Evolutionary conservation across 2,113 vertebrate species (phyloP).

Genomic region (Rhea americana): DNA sequence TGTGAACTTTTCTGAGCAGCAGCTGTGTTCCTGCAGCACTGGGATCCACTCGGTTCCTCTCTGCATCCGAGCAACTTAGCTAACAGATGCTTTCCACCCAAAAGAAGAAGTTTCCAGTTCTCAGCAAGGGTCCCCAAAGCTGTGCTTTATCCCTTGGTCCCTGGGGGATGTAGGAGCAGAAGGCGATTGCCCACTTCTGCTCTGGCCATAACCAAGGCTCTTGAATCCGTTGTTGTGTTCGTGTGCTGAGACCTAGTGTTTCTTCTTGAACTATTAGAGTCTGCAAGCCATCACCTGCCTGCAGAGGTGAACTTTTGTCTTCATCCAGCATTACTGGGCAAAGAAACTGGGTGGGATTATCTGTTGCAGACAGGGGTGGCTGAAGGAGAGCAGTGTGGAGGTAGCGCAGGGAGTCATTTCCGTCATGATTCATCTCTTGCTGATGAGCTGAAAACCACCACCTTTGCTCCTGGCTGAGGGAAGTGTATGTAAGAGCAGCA

Average conservation of each 20-base stretch:
- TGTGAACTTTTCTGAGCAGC: background rate
- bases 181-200: background rate
- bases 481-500: background rate
- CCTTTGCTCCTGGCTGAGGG: background rate
- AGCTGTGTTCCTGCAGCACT: too few relatives aligned
- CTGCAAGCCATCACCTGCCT: too few relatives aligned
- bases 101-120: fast-evolving
- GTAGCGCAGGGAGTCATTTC: background rate
- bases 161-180: background rate
- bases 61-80: background rate
- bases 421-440: background rate
- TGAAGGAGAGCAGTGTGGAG: background rate
- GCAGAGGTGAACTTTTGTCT: background rate
- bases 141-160: background rate
- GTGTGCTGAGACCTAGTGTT: background rate
- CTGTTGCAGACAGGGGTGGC: background rate
- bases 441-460: background rate
- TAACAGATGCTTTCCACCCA: background rate
- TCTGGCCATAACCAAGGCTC: background rate
- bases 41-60: fast-evolving
- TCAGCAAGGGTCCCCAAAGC: background rate
- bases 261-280: background rate
- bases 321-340: background rate
- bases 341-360: background rate
- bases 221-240: background rate